Evolutionary conservation across 1,140 invertebrate genomes (phyloP).

Genomic region (Lithobius niger): DNA sequence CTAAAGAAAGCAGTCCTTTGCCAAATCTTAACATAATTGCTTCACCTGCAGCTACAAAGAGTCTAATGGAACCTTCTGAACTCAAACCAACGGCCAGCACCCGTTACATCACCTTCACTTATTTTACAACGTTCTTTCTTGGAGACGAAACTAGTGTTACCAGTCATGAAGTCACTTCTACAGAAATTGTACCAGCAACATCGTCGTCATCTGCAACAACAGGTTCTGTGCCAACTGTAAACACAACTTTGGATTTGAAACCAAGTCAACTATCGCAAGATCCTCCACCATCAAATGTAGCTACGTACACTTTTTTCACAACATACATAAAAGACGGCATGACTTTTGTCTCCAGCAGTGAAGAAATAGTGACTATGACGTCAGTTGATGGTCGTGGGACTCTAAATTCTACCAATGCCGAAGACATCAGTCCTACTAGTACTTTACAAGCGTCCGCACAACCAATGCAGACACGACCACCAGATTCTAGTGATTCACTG

Average conservation of each 20-base stretch:
- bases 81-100: not conserved
- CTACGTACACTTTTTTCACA: constrained; percentile 57
- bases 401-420: constrained; percentile 16
- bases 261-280: too few species aligned
- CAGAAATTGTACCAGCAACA: constrained; percentile 40
- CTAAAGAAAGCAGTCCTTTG: too few species aligned
- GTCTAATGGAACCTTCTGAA: too few species aligned
- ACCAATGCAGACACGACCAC: too few species aligned
- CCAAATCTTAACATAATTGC: too few species aligned
- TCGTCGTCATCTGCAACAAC: too few species aligned
- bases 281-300: too few species aligned
- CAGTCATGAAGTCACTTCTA: constrained; percentile 51
- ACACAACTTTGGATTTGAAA: too few species aligned
- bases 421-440: constrained; percentile 4
- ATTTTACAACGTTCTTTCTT: constrained; percentile 63
- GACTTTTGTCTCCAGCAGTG: constrained; percentile 61
- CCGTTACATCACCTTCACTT: constrained; percentile 56
- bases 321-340: constrained; percentile 72
- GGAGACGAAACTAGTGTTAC: constrained; percentile 44
- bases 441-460: not conserved
- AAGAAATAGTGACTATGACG: constrained; percentile 47
- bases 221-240: constrained; percentile 14
- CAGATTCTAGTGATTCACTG: too few species aligned
- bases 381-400: too few species aligned
- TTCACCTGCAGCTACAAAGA: too few species aligned